A percentile compares a stretch with the other conserved stretches of the same genome.
Evolutionary conservation across 2,113 vertebrate genomes (phyloP).

Genomic region (Pachyramphus minor): DNA sequence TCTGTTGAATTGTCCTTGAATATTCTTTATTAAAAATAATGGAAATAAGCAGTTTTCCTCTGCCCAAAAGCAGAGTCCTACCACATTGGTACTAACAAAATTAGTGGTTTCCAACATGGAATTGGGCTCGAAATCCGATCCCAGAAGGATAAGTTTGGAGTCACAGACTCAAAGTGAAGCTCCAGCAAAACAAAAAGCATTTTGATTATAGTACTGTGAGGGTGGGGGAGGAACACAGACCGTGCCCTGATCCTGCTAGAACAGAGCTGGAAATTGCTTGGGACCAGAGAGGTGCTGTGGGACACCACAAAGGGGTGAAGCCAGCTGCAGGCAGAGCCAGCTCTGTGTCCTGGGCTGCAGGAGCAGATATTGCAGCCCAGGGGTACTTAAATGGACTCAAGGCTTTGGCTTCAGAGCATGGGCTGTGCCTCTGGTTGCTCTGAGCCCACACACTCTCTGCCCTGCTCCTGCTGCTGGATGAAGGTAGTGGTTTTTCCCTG

Average conservation of each 20-base stretch:
- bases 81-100: not conserved
- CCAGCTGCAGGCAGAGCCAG: not conserved
- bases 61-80: slow-evolving; percentile 12
- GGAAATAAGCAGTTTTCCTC: slow-evolving; percentile 9
- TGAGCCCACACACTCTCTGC: not conserved
- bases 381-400: not conserved
- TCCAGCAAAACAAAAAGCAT: not conserved
- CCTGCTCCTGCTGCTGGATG: not conserved
- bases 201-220: not conserved
- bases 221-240: not conserved
- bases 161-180: not conserved
- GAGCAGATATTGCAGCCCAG: not conserved
- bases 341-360: not conserved
- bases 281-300: not conserved
- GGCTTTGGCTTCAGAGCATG: not conserved
- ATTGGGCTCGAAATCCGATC: not conserved
- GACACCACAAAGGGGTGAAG: not conserved
- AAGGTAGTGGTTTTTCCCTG: not conserved
- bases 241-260: not conserved
- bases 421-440: not conserved
- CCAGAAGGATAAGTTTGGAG: slow-evolving; percentile 10
- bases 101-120: slow-evolving; percentile 22
- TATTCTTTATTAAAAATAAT: slow-evolving; percentile 6
- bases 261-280: not conserved
- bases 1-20: not conserved